Percentiles rank a stretch among this genome's conserved stretches.
These are phyloP conservation scores for Monomorium pharaonis DNA, from an alignment of 1,140 invertebrate species.

Conservation along the genomic window DNA sequence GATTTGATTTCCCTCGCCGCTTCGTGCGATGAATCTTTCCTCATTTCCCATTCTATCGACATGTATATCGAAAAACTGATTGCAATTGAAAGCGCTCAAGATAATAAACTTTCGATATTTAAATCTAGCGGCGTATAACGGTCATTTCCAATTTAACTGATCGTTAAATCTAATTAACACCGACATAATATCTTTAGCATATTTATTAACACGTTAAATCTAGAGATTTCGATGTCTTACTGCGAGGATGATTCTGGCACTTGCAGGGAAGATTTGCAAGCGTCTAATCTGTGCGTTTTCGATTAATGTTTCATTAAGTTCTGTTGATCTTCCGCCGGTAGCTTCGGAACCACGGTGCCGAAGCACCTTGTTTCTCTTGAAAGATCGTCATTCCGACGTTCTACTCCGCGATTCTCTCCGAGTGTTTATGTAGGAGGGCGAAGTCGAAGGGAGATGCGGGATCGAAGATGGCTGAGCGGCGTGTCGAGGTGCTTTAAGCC, in stretches of 20 bases:
- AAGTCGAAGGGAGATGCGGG: slow-evolving; percentile 70
- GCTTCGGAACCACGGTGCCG: slow-evolving; percentile 38
- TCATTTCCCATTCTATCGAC: background rate
- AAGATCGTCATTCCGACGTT: slow-evolving; percentile 49
- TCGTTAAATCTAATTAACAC: slow-evolving; percentile 9
- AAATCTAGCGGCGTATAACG: background rate
- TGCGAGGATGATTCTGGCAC: slow-evolving; percentile 1
- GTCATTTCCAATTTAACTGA: background rate
- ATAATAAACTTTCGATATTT: background rate
- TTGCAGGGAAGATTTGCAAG: slow-evolving; percentile 37
- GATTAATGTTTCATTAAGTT: slow-evolving; percentile 60
- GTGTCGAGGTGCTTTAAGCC: slow-evolving; percentile 68
- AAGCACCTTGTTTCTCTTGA: slow-evolving; percentile 49
- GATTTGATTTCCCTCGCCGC: background rate
- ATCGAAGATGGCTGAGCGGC: slow-evolving; percentile 63
- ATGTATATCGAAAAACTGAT: background rate
- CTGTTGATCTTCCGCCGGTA: slow-evolving; percentile 55
- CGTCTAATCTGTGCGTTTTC: slow-evolving; percentile 56
- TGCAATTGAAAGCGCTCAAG: background rate
- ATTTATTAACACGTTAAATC: slow-evolving; percentile 44
- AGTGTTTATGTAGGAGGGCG: slow-evolving; percentile 69
- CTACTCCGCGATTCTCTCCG: slow-evolving; percentile 59
- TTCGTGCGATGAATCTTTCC: background rate
- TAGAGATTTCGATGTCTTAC: slow-evolving; percentile 5
- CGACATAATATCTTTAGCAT: background rate